Conservation (phyloP, 2,888 invertebrate species). For the Mesorhabditis sp. region DNA sequence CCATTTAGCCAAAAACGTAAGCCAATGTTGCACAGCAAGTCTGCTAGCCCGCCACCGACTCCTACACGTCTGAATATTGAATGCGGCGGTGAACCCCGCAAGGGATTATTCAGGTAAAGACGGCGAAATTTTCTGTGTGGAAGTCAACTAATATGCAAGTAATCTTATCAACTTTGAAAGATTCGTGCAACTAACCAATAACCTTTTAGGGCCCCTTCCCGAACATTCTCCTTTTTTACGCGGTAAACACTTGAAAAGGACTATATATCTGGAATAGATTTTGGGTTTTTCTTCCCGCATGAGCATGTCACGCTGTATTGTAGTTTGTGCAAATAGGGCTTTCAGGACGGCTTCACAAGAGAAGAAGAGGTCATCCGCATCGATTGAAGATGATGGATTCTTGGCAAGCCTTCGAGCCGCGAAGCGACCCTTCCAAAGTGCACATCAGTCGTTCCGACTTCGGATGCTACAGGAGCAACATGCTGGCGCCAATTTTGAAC, state of each 20-base stretch:
- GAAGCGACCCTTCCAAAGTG: conserved; percentile 36
- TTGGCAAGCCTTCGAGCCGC: conserved; percentile 20
- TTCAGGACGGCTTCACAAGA: conserved; percentile 15
- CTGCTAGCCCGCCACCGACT: background rate
- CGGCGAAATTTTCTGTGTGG: too few relatives aligned
- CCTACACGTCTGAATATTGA: background rate
- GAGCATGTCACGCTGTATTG: background rate
- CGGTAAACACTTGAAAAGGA: background rate
- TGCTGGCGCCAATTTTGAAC: conserved; percentile 27
- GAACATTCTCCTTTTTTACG: background rate
- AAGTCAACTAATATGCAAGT: too few relatives aligned
- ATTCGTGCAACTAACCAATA: background rate
- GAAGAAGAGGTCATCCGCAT: conserved; percentile 17
- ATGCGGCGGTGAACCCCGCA: background rate
- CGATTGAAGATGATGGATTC: conserved; percentile 19
- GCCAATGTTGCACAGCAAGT: conserved; percentile 4
- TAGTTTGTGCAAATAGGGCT: background rate
- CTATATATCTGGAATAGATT: too few relatives aligned
- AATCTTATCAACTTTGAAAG: background rate
- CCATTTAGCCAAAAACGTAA: background rate
- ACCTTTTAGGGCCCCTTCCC: background rate
- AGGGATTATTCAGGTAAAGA: background rate
- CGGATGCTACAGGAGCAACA: conserved; percentile 51
- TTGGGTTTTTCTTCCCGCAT: too few relatives aligned
- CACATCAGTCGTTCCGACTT: conserved; percentile 51